Base-by-base conservation (phyloP, 2,888 invertebrate species). In the Ellobium chinense region DNA sequence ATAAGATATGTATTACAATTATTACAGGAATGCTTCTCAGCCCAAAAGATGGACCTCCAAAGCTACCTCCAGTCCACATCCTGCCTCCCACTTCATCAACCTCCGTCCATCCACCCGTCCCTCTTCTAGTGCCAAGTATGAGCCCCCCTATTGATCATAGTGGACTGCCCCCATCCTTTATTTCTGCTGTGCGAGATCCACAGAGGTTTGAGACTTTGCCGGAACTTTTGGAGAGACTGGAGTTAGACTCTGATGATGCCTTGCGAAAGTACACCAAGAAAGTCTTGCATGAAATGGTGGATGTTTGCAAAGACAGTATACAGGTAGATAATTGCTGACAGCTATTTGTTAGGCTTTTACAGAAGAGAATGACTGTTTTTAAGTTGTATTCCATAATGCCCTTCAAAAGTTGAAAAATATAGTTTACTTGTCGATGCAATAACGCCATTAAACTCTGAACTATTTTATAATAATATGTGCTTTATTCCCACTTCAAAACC, bases 101-200 rank as follows among this genome's bases (percentile, higher is more conserved):
- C 5, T 83, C 86, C 63, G 87, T 87, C 62, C 88, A 88, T 9
- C 84, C 85, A 31, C 88, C 89, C 21, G 87, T 90, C 2, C 90
- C 90, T n/a, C 68, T 90, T 21, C 66, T 90, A 2, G 85, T 90
- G 7, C 89, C 89, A 34, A 74, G 80, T 12, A 66, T 89, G 34
- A 82, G 85, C 34, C 85, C 85, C 24, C 81, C 80, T 27, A 56
- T 82, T 4, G 82, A 81, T 54, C 70, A 76, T 5, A 74, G 80
- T 46, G 74, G 37, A 4, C 75, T 80, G 29, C 80, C 70, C 27
- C 80, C 80, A 34, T 79, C 73, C 2, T 76, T 76, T 73, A 80
- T 37, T 7, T 60, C 68, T 24, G 72, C 69, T 56, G 74, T 70
- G 58, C 79, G 82, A 62, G 78, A 56, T n/a, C 63, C 79, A 24